Evolutionary conservation across 2,113 vertebrate genomes (phyloP).

Genomic region (Burhinus bistriatus): DNA sequence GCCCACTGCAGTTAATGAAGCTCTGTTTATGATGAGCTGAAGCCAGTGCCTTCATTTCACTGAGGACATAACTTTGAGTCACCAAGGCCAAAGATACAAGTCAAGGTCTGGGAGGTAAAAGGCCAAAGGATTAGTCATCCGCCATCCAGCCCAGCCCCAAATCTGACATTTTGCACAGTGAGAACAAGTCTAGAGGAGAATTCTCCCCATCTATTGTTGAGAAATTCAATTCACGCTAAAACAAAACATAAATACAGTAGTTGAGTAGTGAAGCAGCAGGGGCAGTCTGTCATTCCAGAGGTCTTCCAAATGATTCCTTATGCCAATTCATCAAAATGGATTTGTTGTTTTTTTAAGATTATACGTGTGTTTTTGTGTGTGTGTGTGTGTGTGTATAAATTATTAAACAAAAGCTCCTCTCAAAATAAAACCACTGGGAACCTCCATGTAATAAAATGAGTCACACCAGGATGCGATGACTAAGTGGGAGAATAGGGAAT

Average conservation of each 20-base stretch:
- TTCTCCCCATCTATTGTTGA: constrained; percentile 25
- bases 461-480: constrained; percentile 86
- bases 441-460: constrained; percentile 83
- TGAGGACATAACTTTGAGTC: constrained; percentile 61
- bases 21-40: constrained; percentile 4
- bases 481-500: constrained; percentile 88
- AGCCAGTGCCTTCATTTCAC: constrained; percentile 25
- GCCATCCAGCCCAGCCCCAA: constrained; percentile 55
- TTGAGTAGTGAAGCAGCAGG: not conserved
- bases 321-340: constrained; percentile 40
- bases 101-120: constrained; percentile 67
- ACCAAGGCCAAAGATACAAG: constrained; percentile 68
- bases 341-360: constrained; percentile 43
- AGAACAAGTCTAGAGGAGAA: constrained; percentile 36
- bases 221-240: not conserved
- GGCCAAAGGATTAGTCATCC: constrained; percentile 69
- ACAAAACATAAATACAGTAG: constrained; percentile 22
- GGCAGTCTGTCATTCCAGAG: not conserved
- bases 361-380: not conserved
- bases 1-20: not conserved
- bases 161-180: constrained; percentile 70
- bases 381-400: constrained; percentile 68
- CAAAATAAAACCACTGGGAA: constrained; percentile 84
- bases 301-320: not conserved
- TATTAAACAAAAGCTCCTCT: constrained; percentile 75